Evolutionary conservation across 2,797 vertebrate species (phyloP), one percentile per base, ranked within the genome.

Genomic region (Gallirallus australis): DNA sequence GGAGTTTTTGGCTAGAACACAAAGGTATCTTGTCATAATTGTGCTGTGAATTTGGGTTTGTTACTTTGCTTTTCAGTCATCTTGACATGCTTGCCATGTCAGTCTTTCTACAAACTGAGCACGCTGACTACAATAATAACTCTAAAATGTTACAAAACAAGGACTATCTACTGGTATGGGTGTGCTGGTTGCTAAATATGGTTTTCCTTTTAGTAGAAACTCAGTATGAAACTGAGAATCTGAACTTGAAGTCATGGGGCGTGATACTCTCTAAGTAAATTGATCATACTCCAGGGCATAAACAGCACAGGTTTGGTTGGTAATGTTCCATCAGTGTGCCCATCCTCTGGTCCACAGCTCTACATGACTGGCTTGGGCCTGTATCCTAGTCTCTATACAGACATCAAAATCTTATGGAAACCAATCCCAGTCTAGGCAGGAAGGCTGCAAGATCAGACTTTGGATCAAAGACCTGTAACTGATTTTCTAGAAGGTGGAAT

Each of bases 381-480:
- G 15, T 70, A 6, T 63, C 53, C 14, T 4, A 11, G 27, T 56
- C 24, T 52, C 35, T 66, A 0, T 30, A 11, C 17, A 19, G 4
- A 15, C 20, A 53, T 6, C 37, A 61, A 7, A 57, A 71, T 53
- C 53, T 79, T 20, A 20, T 24, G 82, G 50, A 87, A 79, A 17
- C 33, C 33, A 30, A 8, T 6, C n/a, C 66, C 23, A 60, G 23
- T 7, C 7, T 15, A 50, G 63, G 47, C 78, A 81, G 75, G 39
- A 82, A 77, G 15, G 17, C 66, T 81, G 42, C 12, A 30, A 25
- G 47, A 40, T 86, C 48, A 35, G 35, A 9, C n/a, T 56, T 76
- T 1, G 0, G 31, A 15, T 48, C 33, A 39, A 54, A 48, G 47
- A 9, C 31, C 12, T 0, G 0, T 1, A 19, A 39, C 6, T 57